These are phyloP conservation scores for Sciurus vulgaris DNA, from an alignment of 2,797 vertebrate genomes.

Conservation along the genomic window DNA sequence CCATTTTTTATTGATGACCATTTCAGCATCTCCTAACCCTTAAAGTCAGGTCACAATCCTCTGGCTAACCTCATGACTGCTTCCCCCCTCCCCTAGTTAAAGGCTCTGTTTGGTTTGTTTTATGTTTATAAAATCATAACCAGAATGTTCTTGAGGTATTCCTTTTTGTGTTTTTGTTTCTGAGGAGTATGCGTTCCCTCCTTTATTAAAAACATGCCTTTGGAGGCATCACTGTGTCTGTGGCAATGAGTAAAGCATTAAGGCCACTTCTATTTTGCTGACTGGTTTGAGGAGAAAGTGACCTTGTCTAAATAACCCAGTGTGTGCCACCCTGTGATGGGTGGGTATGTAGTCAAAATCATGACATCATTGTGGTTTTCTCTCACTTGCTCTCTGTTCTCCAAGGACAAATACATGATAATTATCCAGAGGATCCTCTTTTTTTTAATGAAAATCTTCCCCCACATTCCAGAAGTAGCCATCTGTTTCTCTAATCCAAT, in stretches of 20 bases:
- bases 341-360: not conserved
- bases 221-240: not conserved
- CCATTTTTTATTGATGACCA: not conserved
- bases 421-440: conserved; percentile 1
- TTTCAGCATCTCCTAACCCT: not conserved
- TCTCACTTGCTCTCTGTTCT: not conserved
- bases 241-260: not conserved
- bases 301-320: not conserved
- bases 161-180: conserved; percentile 44
- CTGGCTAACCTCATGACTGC: not conserved
- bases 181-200: not conserved
- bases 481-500: conserved; percentile 33
- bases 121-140: conserved; percentile 50
- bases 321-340: not conserved
- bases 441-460: not conserved
- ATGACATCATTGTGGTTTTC: not conserved
- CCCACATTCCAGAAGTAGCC: conserved; percentile 21
- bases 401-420: conserved; percentile 38
- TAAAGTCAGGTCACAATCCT: not conserved
- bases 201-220: conserved; percentile 64
- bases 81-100: too few relatives aligned
- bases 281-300: not conserved
- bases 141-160: conserved; percentile 61
- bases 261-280: not conserved
- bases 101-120: not conserved